Evolutionary conservation across 1,140 invertebrate species (phyloP).

Genomic region (Cecropterus lyciades): DNA sequence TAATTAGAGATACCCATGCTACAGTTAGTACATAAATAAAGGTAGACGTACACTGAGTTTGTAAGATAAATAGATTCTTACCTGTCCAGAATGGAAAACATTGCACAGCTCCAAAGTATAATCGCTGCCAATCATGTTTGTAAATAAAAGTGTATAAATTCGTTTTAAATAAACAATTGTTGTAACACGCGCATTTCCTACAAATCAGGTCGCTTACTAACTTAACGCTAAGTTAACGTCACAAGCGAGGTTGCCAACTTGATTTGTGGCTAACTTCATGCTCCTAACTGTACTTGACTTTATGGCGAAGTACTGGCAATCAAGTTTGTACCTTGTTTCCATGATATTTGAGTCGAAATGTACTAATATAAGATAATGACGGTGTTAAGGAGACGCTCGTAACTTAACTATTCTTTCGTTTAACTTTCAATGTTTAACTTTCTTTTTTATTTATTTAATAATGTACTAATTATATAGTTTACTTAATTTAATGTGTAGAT

Average conservation of each 20-base stretch:
- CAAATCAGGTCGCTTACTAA: constrained; percentile 52
- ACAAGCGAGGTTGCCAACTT: constrained; percentile 64
- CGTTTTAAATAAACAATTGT: constrained; percentile 44
- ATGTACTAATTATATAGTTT: no score
- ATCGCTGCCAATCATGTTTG: constrained; percentile 90
- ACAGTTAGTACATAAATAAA: constrained; percentile 13
- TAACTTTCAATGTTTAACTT: background rate
- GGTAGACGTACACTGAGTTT: background rate
- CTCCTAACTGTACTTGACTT: constrained; percentile 54
- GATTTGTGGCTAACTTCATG: constrained; percentile 60
- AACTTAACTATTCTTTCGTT: background rate
- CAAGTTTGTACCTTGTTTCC: background rate
- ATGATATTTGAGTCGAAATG: constrained; percentile 4
- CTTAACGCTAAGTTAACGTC: constrained; percentile 41
- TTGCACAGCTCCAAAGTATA: constrained; percentile 94
- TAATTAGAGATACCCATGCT: background rate
- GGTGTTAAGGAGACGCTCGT: constrained; percentile 39
- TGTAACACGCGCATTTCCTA: constrained; percentile 49
- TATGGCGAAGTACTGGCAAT: constrained; percentile 30
- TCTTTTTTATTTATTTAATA: no score
- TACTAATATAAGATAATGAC: background rate
- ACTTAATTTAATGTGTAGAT: no score
- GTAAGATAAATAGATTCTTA: constrained; percentile 73
- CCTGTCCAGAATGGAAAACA: constrained; percentile 95
- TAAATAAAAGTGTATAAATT: constrained; percentile 34